Percentiles rank a stretch among this genome's conserved stretches.
phyloP scores from a whole-genome alignment of 2,888 invertebrate species.

The Zonitis immaculata region DNA sequence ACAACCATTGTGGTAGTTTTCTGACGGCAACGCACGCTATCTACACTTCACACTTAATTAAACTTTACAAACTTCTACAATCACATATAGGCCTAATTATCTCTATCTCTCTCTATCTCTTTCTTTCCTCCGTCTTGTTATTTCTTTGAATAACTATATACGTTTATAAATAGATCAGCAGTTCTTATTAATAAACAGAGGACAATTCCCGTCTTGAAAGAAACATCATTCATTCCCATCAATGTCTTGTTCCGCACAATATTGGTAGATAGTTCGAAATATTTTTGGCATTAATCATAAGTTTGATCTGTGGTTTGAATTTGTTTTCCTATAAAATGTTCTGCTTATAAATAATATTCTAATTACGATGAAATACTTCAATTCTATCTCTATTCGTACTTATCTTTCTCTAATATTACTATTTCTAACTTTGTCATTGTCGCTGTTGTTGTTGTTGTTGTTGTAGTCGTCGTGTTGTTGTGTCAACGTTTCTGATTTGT shows the following conservation, averaged over 20 bases:
- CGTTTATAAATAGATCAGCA: neutral
- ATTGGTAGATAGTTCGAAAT: no score
- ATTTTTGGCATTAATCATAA: no score
- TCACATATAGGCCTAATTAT: conserved; percentile 17
- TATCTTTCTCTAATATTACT: neutral
- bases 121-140: conserved; percentile 7
- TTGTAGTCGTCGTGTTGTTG: conserved; percentile 28
- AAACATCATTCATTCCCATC: no score
- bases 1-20: conserved; percentile 6
- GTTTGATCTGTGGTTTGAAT: neutral
- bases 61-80: conserved; percentile 31
- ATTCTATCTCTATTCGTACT: neutral
- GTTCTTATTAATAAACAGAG: no score
- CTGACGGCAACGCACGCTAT: conserved; percentile 31
- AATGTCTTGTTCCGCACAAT: conserved; percentile 18
- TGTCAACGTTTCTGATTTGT: conserved; percentile 36
- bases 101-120: no score
- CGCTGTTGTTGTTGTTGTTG: conserved; percentile 22
- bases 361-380: neutral
- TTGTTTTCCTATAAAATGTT: neutral
- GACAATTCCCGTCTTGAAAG: no score
- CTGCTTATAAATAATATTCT: no score
- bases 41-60: conserved; percentile 38
- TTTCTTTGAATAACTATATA: no score
- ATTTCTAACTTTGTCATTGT: conserved; percentile 2